Evolutionary conservation across 2,888 invertebrate genomes (phyloP), one percentile per base, ranked within the genome.

Genomic region (Formica aserva): DNA sequence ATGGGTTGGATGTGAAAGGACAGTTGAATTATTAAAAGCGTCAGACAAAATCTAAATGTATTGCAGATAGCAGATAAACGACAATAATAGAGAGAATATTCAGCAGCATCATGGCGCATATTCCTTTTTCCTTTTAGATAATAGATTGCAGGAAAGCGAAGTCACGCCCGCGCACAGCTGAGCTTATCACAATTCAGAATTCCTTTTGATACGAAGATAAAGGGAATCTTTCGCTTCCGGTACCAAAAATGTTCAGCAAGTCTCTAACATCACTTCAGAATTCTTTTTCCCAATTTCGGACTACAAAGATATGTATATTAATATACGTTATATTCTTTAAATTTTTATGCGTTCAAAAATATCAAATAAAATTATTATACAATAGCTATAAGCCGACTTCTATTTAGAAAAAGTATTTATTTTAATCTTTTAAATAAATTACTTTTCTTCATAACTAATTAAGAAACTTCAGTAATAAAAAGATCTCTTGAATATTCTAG

Each of bases 1-100:
- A 78, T 57, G 22, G 13, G 0, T 6, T 18, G 9, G 4, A 69
- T 29, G 15, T 45, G 18, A 78, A 80, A 60, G 45, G 32, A 60
- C 41, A 22, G 45, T 48, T 72, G 35, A 80, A 80, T 80, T 72
- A 72, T 72, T 80, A 80, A 80, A 60, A 60, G 26, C 22, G 32
- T 8, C 15, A 45, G 57, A 80, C 22, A 60, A 60, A 71, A 80
- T 32, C 60, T 60, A 18, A 71, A 18, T 71, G 69, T 41, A 71
- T 60, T 72, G 60, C 32, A 60, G 72, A n/a, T 32, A 69, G 69
- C 18, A 15, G 45, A 4, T 78, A 78, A 71, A 78, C 32, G 60
- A 72, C 32, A 71, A 78, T 78, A 78, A 78, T 38, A 69, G 60
- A 80, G 72, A 80, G 72, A 72, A 80, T 80, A 80, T 80, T 72